Evolutionary conservation across 2,797 vertebrate species (phyloP), one percentile per base, ranked within the genome.

Genomic region (Eleutherodactylus coqui): DNA sequence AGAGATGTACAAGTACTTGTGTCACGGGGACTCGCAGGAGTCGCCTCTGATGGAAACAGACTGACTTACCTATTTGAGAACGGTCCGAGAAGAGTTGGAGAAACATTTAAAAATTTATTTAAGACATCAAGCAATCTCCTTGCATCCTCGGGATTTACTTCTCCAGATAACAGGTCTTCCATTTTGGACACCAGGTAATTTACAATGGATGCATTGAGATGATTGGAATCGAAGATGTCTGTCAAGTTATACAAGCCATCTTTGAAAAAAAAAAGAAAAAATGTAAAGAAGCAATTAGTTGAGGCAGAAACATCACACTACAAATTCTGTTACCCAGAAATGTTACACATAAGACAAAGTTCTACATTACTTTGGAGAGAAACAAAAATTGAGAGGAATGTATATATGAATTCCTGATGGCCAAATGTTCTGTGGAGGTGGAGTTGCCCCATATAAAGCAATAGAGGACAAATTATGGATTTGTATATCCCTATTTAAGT

Each of bases 21-120:
- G n/a, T n/a, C n/a, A n/a, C n/a, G n/a, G n/a, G n/a, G n/a, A n/a
- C n/a, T n/a, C n/a, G n/a, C n/a, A n/a, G n/a, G n/a, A n/a, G n/a
- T n/a, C n/a, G n/a, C n/a, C 17, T 29, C 58, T 17, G n/a, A 14
- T 13, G 2, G 85, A 77, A 80, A 76, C 1, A 47, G 5, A 7
- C 41, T 17, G 69, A 90, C 88, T 29, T 89, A 98, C 98, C 96
- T 97, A 90, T 94, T 96, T 47, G 96, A 93, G 38, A 94, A 93
- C n/a, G 77, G 86, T 0, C 93, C 90, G 34, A 97, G 88, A n/a
- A 93, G 75, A 3, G 17, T 5, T 0, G 92, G 11, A 14, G 96
- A 85, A 62, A 83, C 89, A 17, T 90, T 91, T 89, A 98, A 94
- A 83, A 98, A 92, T 82, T 90, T 91, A 91, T 94, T 96, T 89